Conservation (phyloP, 2,888 invertebrate genomes). For the Phrixothrix hirtus region DNA sequence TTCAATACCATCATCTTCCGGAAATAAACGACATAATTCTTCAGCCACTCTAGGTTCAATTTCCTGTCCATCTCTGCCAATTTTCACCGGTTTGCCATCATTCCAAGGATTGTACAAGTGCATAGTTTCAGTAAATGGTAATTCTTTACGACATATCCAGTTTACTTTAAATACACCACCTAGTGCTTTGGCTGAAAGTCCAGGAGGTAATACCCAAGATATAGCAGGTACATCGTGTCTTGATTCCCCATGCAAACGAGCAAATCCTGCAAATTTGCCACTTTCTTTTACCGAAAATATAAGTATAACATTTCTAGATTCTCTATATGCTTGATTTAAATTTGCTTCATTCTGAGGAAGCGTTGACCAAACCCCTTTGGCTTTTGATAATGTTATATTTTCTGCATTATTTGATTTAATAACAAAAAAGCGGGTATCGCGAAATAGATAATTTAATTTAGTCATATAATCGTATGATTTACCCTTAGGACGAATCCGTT, state of each 20-base stretch:
- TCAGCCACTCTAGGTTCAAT: conserved; percentile 95
- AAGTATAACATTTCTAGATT: conserved; percentile 90
- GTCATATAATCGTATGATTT: conserved; percentile 85
- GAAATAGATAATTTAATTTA: conserved; percentile 90
- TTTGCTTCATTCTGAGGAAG: conserved; percentile 96
- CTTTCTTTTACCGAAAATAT: conserved; percentile 98
- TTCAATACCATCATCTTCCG: conserved; percentile 89
- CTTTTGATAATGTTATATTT: conserved; percentile 92
- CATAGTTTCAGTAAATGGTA: conserved; percentile 88
- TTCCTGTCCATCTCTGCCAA: conserved; percentile 98
- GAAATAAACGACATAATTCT: conserved; percentile 90
- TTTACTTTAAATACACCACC: conserved; percentile 96
- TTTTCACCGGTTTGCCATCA: conserved; percentile 97
- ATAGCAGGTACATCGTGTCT: conserved; percentile 87
- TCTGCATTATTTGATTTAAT: conserved; percentile 98
- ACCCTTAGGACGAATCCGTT: conserved; percentile 55
- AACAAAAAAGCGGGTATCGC: conserved; percentile 92
- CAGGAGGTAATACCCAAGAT: conserved; percentile 93
- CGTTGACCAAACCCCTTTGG: conserved; percentile 97
- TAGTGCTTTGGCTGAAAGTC: conserved; percentile 87
- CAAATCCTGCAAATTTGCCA: conserved; percentile 94
- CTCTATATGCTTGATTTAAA: conserved; percentile 91
- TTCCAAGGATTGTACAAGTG: conserved; percentile 98
- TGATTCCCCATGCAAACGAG: conserved; percentile 85
- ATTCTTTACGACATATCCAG: conserved; percentile 94